Conservation (phyloP, 2,888 invertebrate genomes). For the Gastrophysa polygoni region DNA sequence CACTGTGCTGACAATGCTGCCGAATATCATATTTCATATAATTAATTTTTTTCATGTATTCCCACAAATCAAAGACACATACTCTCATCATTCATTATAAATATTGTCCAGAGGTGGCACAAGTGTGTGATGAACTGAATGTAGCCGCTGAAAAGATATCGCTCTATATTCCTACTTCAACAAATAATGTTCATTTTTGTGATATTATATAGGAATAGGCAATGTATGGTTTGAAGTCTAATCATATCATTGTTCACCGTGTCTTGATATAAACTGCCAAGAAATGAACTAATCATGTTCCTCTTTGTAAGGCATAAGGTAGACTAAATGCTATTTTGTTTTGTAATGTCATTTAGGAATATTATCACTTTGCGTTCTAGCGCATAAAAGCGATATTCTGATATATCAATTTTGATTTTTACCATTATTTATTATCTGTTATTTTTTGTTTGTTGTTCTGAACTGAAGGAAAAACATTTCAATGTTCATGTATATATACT, state of each 20-base stretch:
- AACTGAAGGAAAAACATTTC: not conserved
- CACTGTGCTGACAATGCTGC: not conserved
- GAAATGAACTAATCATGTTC: slow-evolving; percentile 34
- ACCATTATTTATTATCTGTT: not conserved
- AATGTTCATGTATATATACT: not conserved
- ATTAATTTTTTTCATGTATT: not conserved
- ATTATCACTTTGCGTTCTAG: too few species aligned
- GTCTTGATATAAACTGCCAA: slow-evolving; percentile 48
- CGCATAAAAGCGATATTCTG: too few species aligned
- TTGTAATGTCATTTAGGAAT: not conserved
- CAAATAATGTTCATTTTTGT: slow-evolving; percentile 14
- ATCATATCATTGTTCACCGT: slow-evolving; percentile 46
- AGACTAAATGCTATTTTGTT: slow-evolving; percentile 13
- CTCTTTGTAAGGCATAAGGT: slow-evolving; percentile 31
- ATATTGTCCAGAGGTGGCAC: too few species aligned
- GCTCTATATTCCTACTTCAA: slow-evolving; percentile 16
- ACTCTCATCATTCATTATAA: not conserved
- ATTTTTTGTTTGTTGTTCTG: not conserved
- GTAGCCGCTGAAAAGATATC: not conserved
- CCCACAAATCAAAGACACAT: not conserved
- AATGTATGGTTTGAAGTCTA: slow-evolving; percentile 36
- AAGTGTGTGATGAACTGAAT: not conserved
- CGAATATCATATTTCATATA: not conserved
- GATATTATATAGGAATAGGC: slow-evolving; percentile 25
- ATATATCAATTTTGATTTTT: too few species aligned